These are phyloP conservation scores for Oncorhynchus gorbuscha DNA, from an alignment of 2,113 vertebrate species.

Conservation along the genomic window DNA sequence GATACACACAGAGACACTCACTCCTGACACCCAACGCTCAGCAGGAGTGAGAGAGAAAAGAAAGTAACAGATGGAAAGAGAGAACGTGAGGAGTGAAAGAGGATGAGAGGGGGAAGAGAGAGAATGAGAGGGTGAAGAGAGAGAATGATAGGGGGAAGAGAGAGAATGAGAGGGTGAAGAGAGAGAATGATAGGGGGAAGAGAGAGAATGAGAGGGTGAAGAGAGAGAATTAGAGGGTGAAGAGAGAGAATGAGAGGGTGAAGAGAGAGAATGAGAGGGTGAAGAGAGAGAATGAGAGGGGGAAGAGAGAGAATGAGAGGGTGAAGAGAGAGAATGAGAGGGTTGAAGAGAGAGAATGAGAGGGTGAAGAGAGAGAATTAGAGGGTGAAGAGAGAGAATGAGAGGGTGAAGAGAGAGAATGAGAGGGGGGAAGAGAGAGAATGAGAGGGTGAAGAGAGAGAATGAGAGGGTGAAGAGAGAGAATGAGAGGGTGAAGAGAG, in stretches of 20 bases:
- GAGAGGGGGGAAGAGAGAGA: neutral
- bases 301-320: neutral
- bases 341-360: neutral
- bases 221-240: neutral
- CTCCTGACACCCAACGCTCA: slow-evolving; percentile 2
- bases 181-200: neutral
- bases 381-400: neutral
- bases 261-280: neutral
- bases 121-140: neutral
- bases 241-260: neutral
- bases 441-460: neutral
- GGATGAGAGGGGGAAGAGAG: neutral
- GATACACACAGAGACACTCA: too few species aligned
- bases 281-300: neutral
- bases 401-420: neutral
- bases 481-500: neutral
- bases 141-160: too few species aligned
- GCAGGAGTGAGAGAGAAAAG: neutral
- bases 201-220: neutral
- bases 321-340: too few species aligned
- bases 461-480: neutral
- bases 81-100: neutral
- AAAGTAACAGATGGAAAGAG: neutral
- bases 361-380: neutral
- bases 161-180: too few species aligned